Percentiles rank a stretch among this genome's conserved stretches.
phyloP scores from a whole-genome alignment of 1,140 invertebrate genomes.

The Pseudachorutes palmiensis region DNA sequence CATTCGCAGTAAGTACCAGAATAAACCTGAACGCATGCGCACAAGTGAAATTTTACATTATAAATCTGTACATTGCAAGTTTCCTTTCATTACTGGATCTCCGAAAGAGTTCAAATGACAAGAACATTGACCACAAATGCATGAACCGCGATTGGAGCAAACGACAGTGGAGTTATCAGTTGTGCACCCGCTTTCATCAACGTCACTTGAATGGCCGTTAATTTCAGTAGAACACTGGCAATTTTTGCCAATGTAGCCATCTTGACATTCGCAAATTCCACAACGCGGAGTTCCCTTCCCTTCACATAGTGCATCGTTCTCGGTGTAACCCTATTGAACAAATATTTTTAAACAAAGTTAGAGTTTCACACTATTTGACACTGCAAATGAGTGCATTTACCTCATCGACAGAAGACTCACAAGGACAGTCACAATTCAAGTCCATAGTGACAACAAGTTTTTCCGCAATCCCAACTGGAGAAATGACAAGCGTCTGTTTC shows the following conservation, averaged over 20 bases:
- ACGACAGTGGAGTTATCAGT: constrained; percentile 54
- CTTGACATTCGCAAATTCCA: constrained; percentile 75
- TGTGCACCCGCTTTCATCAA: background rate
- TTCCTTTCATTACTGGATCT: background rate
- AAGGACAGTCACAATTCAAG: constrained; percentile 81
- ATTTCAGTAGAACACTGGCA: constrained; percentile 75
- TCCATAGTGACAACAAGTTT: constrained; percentile 71
- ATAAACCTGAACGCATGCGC: constrained; percentile 43
- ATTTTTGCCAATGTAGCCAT: constrained; percentile 64
- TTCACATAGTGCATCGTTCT: constrained; percentile 37
- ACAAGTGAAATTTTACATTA: background rate
- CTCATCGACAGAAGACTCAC: constrained; percentile 56
- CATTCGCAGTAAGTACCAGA: constrained; percentile 83
- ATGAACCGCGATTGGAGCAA: constrained; percentile 44
- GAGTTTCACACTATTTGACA: too few species aligned
- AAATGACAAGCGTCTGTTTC: constrained; percentile 73
- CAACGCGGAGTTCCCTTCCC: constrained; percentile 52
- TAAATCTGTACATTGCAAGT: background rate
- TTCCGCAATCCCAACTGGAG: constrained; percentile 85
- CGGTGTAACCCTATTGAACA: background rate
- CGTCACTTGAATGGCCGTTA: background rate
- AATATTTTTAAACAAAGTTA: too few species aligned
- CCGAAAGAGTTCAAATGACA: constrained; percentile 1
- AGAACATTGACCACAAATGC: constrained; percentile 23
- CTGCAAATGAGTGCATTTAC: too few species aligned